Evolutionary conservation across 2,113 vertebrate species (phyloP).

Genomic region (Phrynocephalus versicolor): DNA sequence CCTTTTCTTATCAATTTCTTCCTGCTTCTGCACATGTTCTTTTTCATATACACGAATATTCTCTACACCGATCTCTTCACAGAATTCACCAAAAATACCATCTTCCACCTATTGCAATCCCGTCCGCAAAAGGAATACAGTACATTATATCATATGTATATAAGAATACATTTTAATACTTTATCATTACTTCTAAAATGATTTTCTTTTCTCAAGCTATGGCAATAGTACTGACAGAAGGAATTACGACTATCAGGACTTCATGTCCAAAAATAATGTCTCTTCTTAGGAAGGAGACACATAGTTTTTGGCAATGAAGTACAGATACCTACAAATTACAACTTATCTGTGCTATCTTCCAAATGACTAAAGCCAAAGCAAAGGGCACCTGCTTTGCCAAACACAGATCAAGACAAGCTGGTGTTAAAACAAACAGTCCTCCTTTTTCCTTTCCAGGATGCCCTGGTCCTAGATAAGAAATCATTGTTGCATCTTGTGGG

Average conservation of each 20-base stretch:
- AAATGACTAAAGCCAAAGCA: too few species aligned
- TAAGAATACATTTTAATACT: too few species aligned
- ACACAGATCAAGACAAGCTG: too few species aligned
- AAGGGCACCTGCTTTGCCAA: too few species aligned
- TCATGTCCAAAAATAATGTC: not conserved
- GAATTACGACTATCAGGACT: not conserved
- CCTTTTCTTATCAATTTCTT: conserved; percentile 89
- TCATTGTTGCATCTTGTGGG: too few species aligned
- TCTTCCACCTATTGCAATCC: conserved; percentile 84
- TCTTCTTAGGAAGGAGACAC: not conserved
- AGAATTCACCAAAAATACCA: conserved; percentile 88
- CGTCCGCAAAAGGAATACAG: not conserved
- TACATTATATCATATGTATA: not conserved
- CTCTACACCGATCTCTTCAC: conserved; percentile 86
- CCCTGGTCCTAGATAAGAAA: too few species aligned
- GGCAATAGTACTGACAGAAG: not conserved
- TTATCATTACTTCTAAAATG: too few species aligned
- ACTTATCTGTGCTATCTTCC: too few species aligned
- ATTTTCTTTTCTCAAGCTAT: not conserved
- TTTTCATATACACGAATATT: conserved; percentile 92
- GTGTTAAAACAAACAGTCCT: too few species aligned
- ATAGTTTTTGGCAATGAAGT: not conserved
- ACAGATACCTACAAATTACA: too few species aligned
- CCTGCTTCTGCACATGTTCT: conserved; percentile 81
- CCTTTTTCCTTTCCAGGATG: too few species aligned